These are phyloP conservation scores for Brenthis hecate DNA, from an alignment of 2,888 invertebrate genomes.

Conservation along the genomic window DNA sequence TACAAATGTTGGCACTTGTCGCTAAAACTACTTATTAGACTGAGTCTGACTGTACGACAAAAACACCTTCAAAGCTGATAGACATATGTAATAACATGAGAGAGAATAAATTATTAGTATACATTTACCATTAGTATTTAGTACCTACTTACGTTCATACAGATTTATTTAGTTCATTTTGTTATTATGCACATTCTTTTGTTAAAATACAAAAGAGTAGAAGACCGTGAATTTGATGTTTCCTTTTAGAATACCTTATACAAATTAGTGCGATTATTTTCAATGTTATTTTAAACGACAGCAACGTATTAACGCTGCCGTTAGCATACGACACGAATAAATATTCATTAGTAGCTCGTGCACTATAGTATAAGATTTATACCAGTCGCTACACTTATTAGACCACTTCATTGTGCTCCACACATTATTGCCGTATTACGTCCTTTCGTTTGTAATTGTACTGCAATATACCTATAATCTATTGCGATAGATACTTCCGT, in stretches of 20 bases:
- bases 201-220: constrained; percentile 8
- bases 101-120: background rate
- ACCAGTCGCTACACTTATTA: constrained; percentile 15
- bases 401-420: constrained; percentile 22
- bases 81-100: no score
- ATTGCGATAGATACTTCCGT: constrained; percentile 23
- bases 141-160: background rate
- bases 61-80: background rate
- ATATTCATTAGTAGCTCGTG: constrained; percentile 15
- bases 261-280: constrained; percentile 25
- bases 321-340: constrained; percentile 4
- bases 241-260: constrained; percentile 22
- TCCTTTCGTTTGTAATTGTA: constrained; percentile 10
- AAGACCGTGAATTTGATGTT: constrained; percentile 25
- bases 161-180: constrained; percentile 8
- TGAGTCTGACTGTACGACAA: constrained; percentile 5
- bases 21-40: constrained; percentile 14
- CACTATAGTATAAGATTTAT: constrained; percentile 19
- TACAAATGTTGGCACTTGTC: constrained; percentile 19
- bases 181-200: constrained; percentile 1
- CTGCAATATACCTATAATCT: background rate
- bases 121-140: background rate
- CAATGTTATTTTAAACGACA: constrained; percentile 17
- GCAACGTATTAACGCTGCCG: background rate
- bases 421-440: constrained; percentile 13